phyloP scores from a whole-genome alignment of 2,113 vertebrate species.

The Hystrix brachyura region DNA sequence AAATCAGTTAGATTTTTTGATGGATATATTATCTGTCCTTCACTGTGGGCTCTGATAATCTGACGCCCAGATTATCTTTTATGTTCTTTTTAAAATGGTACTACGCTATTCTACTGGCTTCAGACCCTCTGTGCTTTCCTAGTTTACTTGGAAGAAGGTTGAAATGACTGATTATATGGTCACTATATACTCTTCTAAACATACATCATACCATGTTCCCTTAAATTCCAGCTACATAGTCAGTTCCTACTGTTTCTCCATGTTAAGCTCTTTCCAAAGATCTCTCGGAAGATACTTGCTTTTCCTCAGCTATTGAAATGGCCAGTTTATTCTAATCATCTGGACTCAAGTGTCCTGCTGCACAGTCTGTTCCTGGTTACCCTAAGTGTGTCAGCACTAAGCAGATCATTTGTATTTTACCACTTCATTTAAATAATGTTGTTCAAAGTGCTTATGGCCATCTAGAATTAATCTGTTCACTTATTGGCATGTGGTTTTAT shows the following conservation, averaged over 20 bases:
- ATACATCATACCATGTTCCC: neutral
- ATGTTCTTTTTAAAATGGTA: neutral
- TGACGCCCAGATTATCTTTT: neutral
- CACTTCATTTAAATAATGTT: neutral
- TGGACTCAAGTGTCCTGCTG: neutral
- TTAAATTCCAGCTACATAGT: neutral
- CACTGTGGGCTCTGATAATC: neutral
- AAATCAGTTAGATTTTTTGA: neutral
- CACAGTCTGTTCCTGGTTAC: neutral
- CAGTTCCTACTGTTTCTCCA: neutral
- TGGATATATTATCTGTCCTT: neutral
- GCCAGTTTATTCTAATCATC: neutral
- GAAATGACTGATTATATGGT: neutral
- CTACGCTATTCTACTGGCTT: neutral
- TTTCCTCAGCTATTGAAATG: neutral
- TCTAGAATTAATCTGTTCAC: neutral
- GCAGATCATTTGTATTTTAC: neutral
- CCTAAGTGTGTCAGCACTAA: neutral
- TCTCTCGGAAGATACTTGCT: neutral
- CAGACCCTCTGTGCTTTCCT: neutral
- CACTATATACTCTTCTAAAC: neutral
- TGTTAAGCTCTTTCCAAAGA: neutral
- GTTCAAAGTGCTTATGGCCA: neutral
- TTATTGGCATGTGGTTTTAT: neutral
- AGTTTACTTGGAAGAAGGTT: neutral